phyloP scores from a whole-genome alignment of 2,888 invertebrate species.

The Deroplatys truncata region DNA sequence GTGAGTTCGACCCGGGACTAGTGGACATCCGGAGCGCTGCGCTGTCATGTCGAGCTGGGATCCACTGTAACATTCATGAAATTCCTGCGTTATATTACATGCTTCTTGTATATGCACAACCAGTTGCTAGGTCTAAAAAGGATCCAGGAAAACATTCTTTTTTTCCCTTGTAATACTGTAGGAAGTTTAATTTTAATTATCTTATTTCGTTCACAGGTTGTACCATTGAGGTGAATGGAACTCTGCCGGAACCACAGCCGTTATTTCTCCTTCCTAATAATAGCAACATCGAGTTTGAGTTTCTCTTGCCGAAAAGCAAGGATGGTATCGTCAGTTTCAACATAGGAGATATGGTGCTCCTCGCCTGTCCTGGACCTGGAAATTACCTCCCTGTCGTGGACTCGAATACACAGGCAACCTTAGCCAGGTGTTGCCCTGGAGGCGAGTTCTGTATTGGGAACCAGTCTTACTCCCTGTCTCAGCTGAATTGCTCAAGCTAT shows the following conservation, averaged over 20 bases:
- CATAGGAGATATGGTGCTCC: conserved; percentile 1
- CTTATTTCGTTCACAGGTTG: conserved; percentile 8
- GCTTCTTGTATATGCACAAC: too few relatives aligned
- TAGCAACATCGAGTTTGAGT: conserved; percentile 11
- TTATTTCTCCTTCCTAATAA: conserved; percentile 18
- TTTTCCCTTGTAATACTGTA: too few relatives aligned
- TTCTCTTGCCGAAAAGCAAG: conserved; percentile 11
- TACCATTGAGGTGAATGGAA: conserved; percentile 20
- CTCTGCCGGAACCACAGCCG: conserved; percentile 24
- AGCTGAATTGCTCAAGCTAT: conserved; percentile 46
- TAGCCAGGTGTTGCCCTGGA: conserved; percentile 19
- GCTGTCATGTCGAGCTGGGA: too few relatives aligned
- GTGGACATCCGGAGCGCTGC: too few relatives aligned
- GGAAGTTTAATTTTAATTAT: too few relatives aligned
- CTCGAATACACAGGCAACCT: background rate
- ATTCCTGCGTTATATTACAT: too few relatives aligned
- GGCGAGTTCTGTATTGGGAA: conserved; percentile 17
- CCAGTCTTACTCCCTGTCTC: conserved; percentile 40
- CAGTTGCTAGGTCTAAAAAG: too few relatives aligned
- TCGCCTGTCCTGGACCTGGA: conserved; percentile 18
- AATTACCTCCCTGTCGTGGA: too few relatives aligned
- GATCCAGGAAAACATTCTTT: too few relatives aligned
- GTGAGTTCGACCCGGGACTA: too few relatives aligned
- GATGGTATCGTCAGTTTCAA: background rate
- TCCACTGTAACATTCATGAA: too few relatives aligned